A percentile compares a stretch with the other conserved stretches of the same genome.
Evolutionary conservation across 2,797 vertebrate genomes (phyloP).

Genomic region (Dryobates pubescens): DNA sequence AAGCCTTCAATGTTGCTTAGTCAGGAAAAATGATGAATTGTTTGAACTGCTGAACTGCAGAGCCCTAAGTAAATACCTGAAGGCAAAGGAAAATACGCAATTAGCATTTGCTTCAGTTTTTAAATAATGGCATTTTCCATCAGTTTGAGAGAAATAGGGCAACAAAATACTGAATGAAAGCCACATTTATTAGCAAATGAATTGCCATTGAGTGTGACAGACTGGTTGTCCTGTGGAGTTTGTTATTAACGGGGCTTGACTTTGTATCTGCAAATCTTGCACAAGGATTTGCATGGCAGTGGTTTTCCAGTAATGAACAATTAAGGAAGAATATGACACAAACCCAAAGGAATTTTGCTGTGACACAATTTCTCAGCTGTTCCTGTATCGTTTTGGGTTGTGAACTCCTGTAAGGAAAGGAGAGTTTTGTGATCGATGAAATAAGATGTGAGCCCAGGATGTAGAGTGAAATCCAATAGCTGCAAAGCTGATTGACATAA

Average conservation of each 20-base stretch:
- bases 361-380: neutral
- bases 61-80: neutral
- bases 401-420: neutral
- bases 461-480: constrained; percentile 5
- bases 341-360: neutral
- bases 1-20: neutral
- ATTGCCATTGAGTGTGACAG: neutral
- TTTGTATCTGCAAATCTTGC: neutral
- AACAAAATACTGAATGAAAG: neutral
- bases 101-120: neutral
- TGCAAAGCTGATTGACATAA: neutral
- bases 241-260: neutral
- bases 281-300: neutral
- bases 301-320: neutral
- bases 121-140: neutral
- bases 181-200: neutral
- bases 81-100: neutral
- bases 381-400: neutral
- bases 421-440: neutral
- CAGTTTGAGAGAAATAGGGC: neutral
- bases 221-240: neutral
- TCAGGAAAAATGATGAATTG: neutral
- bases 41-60: neutral
- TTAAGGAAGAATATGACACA: neutral
- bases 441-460: neutral